Evolutionary conservation across 1,140 invertebrate species (phyloP).

Genomic region (Sarcophaga peregrina): DNA sequence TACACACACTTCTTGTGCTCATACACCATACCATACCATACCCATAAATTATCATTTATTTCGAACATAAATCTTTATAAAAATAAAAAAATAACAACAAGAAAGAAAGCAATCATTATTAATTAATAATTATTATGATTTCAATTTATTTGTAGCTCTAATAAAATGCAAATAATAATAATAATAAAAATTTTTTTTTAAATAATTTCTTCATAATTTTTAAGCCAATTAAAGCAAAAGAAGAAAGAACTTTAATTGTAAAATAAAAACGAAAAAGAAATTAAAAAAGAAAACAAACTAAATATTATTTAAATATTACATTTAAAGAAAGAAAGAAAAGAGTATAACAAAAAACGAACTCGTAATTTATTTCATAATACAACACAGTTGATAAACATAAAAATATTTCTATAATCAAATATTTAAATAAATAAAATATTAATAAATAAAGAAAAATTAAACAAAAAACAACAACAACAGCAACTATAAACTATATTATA

Average conservation of each 20-base stretch:
- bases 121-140: too few relatives aligned
- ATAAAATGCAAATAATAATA: neutral
- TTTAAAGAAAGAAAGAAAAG: too few relatives aligned
- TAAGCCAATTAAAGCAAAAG: neutral
- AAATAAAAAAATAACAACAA: neutral
- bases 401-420: conserved; percentile 13
- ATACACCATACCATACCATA: too few relatives aligned
- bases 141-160: neutral
- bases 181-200: too few relatives aligned
- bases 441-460: neutral
- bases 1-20: too few relatives aligned
- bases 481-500: neutral
- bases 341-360: neutral
- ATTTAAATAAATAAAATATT: neutral
- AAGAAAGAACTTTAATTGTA: too few relatives aligned
- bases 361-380: conserved; percentile 14
- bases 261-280: too few relatives aligned
- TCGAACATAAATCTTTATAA: neutral
- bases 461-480: neutral
- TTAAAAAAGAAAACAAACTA: too few relatives aligned
- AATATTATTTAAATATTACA: too few relatives aligned
- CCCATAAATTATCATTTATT: too few relatives aligned
- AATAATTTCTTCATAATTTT: neutral
- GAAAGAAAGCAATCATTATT: neutral
- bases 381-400: neutral